Evolutionary conservation across 2,113 vertebrate species (phyloP), one percentile per base, ranked within the genome.

Genomic region (Aleadryas rufinucha): DNA sequence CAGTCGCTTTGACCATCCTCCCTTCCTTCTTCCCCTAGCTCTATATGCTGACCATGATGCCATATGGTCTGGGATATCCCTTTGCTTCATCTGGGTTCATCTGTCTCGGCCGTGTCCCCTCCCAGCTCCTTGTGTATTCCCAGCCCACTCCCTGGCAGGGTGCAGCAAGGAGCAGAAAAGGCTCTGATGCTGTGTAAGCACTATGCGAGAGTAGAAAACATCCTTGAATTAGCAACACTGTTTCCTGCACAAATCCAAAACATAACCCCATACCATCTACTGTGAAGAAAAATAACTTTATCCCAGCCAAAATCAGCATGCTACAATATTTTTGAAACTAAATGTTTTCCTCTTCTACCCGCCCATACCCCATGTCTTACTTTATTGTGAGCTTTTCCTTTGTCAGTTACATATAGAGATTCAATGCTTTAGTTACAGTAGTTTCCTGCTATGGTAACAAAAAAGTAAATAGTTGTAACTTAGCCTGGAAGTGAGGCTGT

Each of bases 341-440:
- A 28, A 39, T 44, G 9, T 61, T 79, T 87, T 66, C 15, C 13
- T 83, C 9, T 6, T 45, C 19, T 64, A 24, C 16, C 5, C 0
- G 0, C 14, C 42, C 16, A 7, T 6, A 4, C 10, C 6, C 6
- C 8, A 1, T 10, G 3, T 44, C 19, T 66, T 93, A n/a, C 24
- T 57, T 70, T 44, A 45, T 37, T 65, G 37, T 72, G 52, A 81
- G 7, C 15, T 45, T 87, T 15, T 63, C n/a, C 16, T 74, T 76
- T 64, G 13, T 72, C 28, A 59, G n/a, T 18, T 71, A 65, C 20
- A 4, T 57, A 50, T 18, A 44, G 70, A 76, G 16, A 68, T 70
- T 52, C 49, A 59, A 2, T 37, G 57, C 31, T 69, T 72, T 85
- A 37, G 54, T 66, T 95, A 23, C 2, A 8, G 49, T 60, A 65